Evolutionary conservation across 2,888 invertebrate genomes (phyloP).

Genomic region (Tipula helvola): DNA sequence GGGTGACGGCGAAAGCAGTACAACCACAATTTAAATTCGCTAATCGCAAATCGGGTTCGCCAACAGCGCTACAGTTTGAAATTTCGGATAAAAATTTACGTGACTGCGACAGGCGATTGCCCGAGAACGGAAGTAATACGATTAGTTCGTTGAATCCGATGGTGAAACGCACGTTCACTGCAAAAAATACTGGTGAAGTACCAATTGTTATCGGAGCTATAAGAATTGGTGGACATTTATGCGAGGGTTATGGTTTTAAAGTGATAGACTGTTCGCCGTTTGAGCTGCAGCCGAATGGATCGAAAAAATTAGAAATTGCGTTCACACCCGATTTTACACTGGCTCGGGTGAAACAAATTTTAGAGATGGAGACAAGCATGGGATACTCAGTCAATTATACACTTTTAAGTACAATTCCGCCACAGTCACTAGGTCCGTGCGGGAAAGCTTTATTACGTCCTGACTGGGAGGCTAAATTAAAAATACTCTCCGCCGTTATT

Average conservation of each 20-base stretch:
- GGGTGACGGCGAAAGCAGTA: slow-evolving; percentile 73
- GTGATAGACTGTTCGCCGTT: slow-evolving; percentile 64
- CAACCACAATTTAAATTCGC: slow-evolving; percentile 78
- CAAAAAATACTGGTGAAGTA: slow-evolving; percentile 82
- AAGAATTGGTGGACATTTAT: slow-evolving; percentile 49
- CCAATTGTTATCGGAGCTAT: slow-evolving; percentile 60
- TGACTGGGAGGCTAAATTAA: slow-evolving; percentile 59
- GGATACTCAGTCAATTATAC: slow-evolving; percentile 51
- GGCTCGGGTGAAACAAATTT: slow-evolving; percentile 52
- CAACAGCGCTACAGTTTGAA: slow-evolving; percentile 69
- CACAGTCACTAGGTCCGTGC: slow-evolving; percentile 53
- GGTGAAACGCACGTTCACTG: slow-evolving; percentile 63
- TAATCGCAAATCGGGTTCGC: slow-evolving; percentile 69
- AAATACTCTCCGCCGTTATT: slow-evolving; percentile 46
- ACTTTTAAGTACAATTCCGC: slow-evolving; percentile 49
- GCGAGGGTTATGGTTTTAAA: slow-evolving; percentile 70
- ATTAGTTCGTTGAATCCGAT: background rate
- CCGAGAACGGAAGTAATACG: slow-evolving; percentile 17
- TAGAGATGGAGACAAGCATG: slow-evolving; percentile 49
- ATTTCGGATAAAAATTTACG: slow-evolving; percentile 44
- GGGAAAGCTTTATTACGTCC: slow-evolving; percentile 57
- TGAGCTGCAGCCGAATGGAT: slow-evolving; percentile 55
- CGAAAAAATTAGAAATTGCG: slow-evolving; percentile 67
- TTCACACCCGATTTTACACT: slow-evolving; percentile 82
- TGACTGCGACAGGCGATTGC: slow-evolving; percentile 37